Base-by-base conservation (phyloP, 2,797 vertebrate species). In the Rhinogobio ventralis region DNA sequence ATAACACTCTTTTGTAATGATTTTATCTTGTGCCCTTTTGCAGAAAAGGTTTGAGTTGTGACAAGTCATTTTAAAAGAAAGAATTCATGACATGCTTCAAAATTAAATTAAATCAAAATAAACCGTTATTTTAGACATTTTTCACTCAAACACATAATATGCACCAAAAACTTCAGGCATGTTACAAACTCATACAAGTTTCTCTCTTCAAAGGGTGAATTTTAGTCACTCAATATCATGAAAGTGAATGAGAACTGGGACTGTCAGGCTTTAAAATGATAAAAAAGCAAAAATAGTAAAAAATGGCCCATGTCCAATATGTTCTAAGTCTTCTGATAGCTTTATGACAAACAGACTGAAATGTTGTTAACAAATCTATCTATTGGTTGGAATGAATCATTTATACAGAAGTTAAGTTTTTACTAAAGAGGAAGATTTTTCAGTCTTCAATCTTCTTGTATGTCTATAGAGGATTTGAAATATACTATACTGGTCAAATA, bases 141-240 rank as follows among this genome's bases (percentile, higher is more conserved):
- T 60, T 55, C 51, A n/a, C 6, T 36, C 20, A 55, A 55, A 75
- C 73, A 55, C 20, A 75, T 36, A 55, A 75, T 55, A 55, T 77
- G 36, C 74, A 6, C 30, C 33, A 25, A 39, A 55, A 53, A 20
- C 11, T 23, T 36, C 49, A 36, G 28, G 20, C 53, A 74, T 25
- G 7, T 15, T 25, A n/a, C 68, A 74, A 53, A 33, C 28, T 5
- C 28, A 33, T 51, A 33, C 7, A 2, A 20, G 51, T 53, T 72
- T 72, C 25, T 23, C 20, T 53, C 3, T 74, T 74, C 28, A 53
- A 53, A 74, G 36, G 19, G 28, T 36, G 72, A 55, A 23, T 36
- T 75, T 55, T 33, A 28, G 33, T 3, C 55, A 57, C 55, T 57
- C 19, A 75, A n/a, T 36, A 23, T 55, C 13, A 33, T 53, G 20